phyloP scores from a whole-genome alignment of 2,113 vertebrate genomes.

The Helogale parvula region DNA sequence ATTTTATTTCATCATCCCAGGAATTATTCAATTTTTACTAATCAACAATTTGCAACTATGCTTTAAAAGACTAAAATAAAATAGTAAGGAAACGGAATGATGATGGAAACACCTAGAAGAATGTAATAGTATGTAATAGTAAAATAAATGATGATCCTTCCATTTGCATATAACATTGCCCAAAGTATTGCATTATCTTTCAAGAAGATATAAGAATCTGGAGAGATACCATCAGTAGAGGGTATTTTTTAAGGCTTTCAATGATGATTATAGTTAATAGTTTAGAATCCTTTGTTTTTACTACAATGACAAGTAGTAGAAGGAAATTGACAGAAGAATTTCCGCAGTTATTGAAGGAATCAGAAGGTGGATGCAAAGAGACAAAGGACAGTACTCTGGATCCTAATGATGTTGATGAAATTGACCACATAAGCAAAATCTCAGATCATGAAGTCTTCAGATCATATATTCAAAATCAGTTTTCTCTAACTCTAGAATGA shows the following conservation, averaged over 20 bases:
- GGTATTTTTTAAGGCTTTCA: not conserved
- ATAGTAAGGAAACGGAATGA: conserved; percentile 2
- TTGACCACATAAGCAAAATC: not conserved
- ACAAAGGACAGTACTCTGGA: not conserved
- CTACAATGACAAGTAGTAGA: not conserved
- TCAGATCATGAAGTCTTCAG: not conserved
- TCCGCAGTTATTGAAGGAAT: not conserved
- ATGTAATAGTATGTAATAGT: not conserved
- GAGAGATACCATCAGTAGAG: not conserved
- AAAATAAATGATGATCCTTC: not conserved
- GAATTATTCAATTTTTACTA: conserved; percentile 37
- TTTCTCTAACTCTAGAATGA: conserved; percentile 2
- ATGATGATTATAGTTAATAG: not conserved
- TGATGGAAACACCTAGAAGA: not conserved
- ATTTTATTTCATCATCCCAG: conserved; percentile 37
- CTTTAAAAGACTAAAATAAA: not conserved
- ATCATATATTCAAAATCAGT: not conserved
- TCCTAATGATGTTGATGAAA: not conserved
- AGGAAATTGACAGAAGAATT: not conserved
- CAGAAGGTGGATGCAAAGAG: not conserved
- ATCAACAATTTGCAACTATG: not conserved
- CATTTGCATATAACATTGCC: not conserved
- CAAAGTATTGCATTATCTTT: not conserved
- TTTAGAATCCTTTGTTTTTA: conserved; percentile 33
- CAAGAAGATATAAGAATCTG: not conserved